Evolutionary conservation across 2,888 invertebrate species (phyloP), one percentile per base, ranked within the genome.

Genomic region (Allolobophora icterica): DNA sequence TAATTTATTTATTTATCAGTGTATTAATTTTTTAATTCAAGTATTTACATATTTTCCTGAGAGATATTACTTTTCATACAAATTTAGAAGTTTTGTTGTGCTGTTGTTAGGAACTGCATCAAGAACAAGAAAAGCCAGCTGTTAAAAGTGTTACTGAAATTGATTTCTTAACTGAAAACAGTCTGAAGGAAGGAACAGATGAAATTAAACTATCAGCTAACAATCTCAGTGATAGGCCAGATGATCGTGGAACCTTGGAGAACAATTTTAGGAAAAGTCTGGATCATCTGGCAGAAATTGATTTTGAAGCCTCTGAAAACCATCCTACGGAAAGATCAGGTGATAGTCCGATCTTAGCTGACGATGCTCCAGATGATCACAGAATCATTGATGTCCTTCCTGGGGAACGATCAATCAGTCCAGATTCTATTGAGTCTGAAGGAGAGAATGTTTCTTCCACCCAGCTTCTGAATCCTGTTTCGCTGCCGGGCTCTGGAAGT

Each of bases 341-440:
- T 24, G 52, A 24, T 52, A 21, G 52, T 52, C 52, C 6, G 52
- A n/a, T 11, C 71, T 0, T 11, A 71, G 6, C 71, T 11, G 71
- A 71, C 30, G 11, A n/a, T 71, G n/a, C 71, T 71, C 30, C 71
- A n/a, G 71, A 30, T 71, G 71, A 71, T 71, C 71, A 71, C 13
- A 1, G 71, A 58, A 58, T 6, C n/a, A n/a, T 2, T 71, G 71
- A 71, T 30, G 8, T 71, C 71, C 8, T 71, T n/a, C 71, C n/a
- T 71, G n/a, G 71, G 17, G 71, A 71, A 71, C 30, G 87, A 87
- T 87, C 87, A 5, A 87, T 87, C 34, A 87, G 87, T 87, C 87
- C 87, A 6, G 87, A 87, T 38, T 87, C 87, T 21, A 87, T 87
- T 38, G 71, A 71, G 71, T 71, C 71, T 30, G 71, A n/a, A 71